A percentile compares a stretch with the other conserved stretches of the same genome.
These are phyloP conservation scores for Nannobrachium achirus DNA, from an alignment of 2,113 vertebrate genomes.

Conservation along the genomic window DNA sequence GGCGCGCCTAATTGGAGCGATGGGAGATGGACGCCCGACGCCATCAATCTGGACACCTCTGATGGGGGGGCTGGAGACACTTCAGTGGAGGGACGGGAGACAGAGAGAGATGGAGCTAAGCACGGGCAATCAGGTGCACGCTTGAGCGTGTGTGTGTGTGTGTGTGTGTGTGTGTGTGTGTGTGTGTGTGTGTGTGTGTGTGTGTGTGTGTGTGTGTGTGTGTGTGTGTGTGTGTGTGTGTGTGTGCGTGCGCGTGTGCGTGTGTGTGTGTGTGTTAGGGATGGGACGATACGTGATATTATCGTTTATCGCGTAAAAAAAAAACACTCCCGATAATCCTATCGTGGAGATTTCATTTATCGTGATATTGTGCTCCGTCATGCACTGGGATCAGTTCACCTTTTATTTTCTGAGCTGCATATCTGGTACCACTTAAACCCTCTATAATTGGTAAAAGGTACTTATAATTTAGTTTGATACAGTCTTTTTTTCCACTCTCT, in stretches of 20 bases:
- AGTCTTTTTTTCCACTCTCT: no score
- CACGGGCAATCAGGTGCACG: conserved; percentile 31
- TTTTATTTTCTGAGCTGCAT: no score
- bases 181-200: conserved; percentile 7
- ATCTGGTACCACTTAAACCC: no score
- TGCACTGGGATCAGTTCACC: no score
- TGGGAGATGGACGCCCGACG: conserved; percentile 35
- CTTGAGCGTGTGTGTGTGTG: background rate
- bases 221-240: background rate
- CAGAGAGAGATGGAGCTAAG: conserved; percentile 11
- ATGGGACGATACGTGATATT: no score
- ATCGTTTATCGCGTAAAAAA: no score
- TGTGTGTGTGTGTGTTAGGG: background rate
- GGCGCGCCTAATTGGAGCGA: conserved; percentile 58
- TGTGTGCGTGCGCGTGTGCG: background rate
- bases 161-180: background rate
- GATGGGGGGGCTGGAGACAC: conserved; percentile 48
- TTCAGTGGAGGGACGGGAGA: conserved; percentile 42
- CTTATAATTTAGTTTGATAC: no score
- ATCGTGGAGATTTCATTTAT: no score
- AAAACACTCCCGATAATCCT: no score
- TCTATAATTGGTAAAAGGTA: no score
- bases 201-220: conserved; percentile 5
- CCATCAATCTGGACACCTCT: conserved; percentile 49
- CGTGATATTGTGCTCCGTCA: no score